Percentiles rank a stretch among this genome's conserved stretches.
Conservation (phyloP, 2,113 vertebrate genomes). For the Quiscalus mexicanus region DNA sequence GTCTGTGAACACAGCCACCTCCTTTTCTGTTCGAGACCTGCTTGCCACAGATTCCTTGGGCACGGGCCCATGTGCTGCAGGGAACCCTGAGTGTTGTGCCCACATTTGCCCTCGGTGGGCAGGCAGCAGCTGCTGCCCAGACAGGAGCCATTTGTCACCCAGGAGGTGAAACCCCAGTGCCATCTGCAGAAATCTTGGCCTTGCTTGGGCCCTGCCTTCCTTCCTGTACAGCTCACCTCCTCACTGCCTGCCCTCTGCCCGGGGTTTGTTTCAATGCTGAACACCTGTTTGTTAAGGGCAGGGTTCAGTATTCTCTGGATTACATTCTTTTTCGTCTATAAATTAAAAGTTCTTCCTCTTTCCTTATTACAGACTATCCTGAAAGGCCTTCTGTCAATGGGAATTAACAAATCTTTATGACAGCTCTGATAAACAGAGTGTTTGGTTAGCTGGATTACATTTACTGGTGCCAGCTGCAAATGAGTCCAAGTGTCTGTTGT, state of each 20-base stretch:
- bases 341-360: conserved; percentile 30
- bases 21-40: neutral
- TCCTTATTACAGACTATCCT: neutral
- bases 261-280: neutral
- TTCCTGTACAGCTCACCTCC: neutral
- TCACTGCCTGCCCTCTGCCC: fast-evolving
- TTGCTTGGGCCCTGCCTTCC: neutral
- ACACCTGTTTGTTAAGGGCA: neutral
- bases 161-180: neutral
- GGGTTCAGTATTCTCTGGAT: neutral
- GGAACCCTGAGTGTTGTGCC: fast-evolving
- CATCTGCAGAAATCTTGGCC: neutral
- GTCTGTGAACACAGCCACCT: neutral
- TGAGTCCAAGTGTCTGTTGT: neutral
- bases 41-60: neutral
- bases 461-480: neutral
- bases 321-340: neutral
- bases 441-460: conserved; percentile 13
- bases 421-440: neutral
- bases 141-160: neutral
- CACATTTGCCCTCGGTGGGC: fast-evolving
- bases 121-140: neutral
- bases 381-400: neutral
- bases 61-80: fast-evolving
- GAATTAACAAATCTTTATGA: conserved; percentile 19